Evolutionary conservation across 2,888 invertebrate genomes (phyloP).

Genomic region (Deladenus siricidicola): DNA sequence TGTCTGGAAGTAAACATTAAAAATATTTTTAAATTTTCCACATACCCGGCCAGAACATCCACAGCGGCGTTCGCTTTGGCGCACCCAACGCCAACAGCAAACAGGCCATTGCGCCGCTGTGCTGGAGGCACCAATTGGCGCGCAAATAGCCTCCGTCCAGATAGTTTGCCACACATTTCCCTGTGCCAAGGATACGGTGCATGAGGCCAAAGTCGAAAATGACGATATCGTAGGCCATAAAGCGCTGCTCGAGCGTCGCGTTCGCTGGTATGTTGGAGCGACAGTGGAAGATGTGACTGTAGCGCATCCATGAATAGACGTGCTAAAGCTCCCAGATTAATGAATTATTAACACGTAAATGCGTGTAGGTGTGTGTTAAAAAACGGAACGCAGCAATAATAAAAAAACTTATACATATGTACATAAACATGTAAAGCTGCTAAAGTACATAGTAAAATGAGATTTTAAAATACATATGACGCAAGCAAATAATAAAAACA

Average conservation of each 20-base stretch:
- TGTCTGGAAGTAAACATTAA: not conserved
- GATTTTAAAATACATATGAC: not conserved
- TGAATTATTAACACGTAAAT: constrained; percentile 5
- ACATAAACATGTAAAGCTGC: not conserved
- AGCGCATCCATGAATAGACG: constrained; percentile 39
- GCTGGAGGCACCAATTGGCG: constrained; percentile 44
- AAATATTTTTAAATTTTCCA: not conserved
- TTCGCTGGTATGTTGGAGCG: constrained; percentile 38
- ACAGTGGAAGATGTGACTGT: constrained; percentile 43
- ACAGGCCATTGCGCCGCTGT: constrained; percentile 34
- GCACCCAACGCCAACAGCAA: constrained; percentile 32
- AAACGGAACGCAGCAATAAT: not conserved
- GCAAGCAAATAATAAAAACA: not conserved
- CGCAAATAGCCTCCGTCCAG: constrained; percentile 53
- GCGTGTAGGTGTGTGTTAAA: not conserved
- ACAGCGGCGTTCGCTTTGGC: constrained; percentile 29
- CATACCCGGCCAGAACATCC: constrained; percentile 51
- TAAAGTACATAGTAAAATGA: not conserved
- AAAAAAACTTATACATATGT: not conserved
- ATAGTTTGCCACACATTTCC: constrained; percentile 53
- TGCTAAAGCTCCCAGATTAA: constrained; percentile 46
- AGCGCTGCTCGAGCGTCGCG: constrained; percentile 35
- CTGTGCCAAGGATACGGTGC: constrained; percentile 49
- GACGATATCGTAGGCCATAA: constrained; percentile 51
- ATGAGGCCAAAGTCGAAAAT: constrained; percentile 53